Conservation (phyloP, 2,797 vertebrate genomes). For the Thripadectes ignobilis region DNA sequence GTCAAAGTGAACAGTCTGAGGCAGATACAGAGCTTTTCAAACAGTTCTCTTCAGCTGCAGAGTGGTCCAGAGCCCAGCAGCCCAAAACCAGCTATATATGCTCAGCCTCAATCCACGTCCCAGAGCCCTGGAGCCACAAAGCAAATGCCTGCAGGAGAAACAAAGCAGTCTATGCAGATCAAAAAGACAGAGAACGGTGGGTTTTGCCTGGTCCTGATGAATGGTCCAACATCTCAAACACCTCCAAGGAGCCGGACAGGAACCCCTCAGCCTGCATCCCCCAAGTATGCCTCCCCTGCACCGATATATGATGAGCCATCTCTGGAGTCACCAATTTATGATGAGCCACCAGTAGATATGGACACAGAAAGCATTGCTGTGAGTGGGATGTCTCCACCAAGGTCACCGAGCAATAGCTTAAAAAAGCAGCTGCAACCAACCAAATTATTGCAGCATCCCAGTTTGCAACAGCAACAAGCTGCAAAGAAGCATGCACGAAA, state of each 20-base stretch:
- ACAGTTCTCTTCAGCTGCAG: constrained; percentile 68
- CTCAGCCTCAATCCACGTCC: constrained; percentile 68
- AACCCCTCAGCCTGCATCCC: constrained; percentile 81
- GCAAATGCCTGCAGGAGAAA: constrained; percentile 67
- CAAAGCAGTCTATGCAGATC: constrained; percentile 84
- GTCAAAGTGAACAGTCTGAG: constrained; percentile 89
- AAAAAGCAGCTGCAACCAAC: constrained; percentile 76
- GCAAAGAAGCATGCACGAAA: constrained; percentile 79
- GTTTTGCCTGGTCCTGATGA: constrained; percentile 82
- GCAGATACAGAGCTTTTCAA: constrained; percentile 69
- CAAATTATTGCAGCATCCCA: constrained; percentile 81
- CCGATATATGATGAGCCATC: constrained; percentile 88
- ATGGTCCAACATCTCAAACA: constrained; percentile 62
- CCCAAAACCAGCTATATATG: constrained; percentile 67
- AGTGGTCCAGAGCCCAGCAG: constrained; percentile 66
- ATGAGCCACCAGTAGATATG: constrained; percentile 90
- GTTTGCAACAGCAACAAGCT: constrained; percentile 69
- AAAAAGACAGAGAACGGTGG: constrained; percentile 87
- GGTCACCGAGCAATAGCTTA: constrained; percentile 78
- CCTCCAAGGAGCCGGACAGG: constrained; percentile 77
- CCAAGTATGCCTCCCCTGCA: constrained; percentile 80
- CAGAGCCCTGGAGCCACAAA: constrained; percentile 76
- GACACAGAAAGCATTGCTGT: constrained; percentile 82
- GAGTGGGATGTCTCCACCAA: constrained; percentile 73
- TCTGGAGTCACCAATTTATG: constrained; percentile 86